Evolutionary conservation across 2,113 vertebrate genomes (phyloP).

Genomic region (Serinus canaria): DNA sequence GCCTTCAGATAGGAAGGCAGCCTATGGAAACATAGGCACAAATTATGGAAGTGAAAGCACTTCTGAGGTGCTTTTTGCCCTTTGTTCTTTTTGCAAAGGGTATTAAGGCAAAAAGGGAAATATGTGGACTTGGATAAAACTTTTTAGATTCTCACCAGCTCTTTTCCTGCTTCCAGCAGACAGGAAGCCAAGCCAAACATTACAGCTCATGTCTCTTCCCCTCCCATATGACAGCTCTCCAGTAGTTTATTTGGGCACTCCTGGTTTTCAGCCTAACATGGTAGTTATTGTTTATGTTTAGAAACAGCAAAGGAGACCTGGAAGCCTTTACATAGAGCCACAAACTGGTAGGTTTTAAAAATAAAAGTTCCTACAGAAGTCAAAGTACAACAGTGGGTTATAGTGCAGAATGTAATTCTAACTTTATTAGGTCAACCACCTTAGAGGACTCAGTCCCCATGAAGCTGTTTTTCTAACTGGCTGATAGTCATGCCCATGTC

Average conservation of each 20-base stretch:
- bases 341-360: neutral
- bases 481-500: neutral
- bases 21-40: neutral
- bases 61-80: neutral
- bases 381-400: neutral
- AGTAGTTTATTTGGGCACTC: neutral
- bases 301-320: neutral
- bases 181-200: constrained; percentile 53
- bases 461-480: neutral
- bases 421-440: neutral
- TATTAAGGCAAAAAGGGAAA: constrained; percentile 14
- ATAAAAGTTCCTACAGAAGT: neutral
- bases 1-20: neutral
- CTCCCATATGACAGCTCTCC: neutral
- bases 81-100: neutral
- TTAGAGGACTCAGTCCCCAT: neutral
- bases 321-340: neutral
- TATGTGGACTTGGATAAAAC: constrained; percentile 1
- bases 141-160: constrained; percentile 37
- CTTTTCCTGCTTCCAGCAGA: constrained; percentile 45
- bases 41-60: neutral
- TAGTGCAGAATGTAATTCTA: neutral
- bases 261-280: neutral
- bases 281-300: neutral
- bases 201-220: constrained; percentile 46